Evolutionary conservation across 2,888 invertebrate species (phyloP).

Genomic region (Epicampocera succincta): DNA sequence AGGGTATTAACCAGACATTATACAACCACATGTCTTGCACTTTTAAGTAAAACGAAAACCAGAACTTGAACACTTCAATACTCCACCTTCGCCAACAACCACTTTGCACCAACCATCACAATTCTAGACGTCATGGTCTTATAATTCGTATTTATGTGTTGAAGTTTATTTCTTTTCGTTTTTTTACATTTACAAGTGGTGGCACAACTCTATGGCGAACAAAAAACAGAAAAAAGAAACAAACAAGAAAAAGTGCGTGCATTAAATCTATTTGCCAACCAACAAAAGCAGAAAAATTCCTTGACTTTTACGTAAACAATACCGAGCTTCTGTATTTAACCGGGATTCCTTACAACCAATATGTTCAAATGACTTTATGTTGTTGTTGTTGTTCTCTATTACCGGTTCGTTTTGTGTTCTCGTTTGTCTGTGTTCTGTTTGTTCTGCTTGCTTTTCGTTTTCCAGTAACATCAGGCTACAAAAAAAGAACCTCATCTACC

Average conservation of each 20-base stretch:
- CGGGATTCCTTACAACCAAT: background rate
- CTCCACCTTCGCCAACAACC: conserved; percentile 19
- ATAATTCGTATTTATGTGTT: conserved; percentile 16
- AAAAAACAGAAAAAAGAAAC: too few relatives aligned
- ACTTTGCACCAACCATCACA: background rate
- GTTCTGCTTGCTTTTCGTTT: background rate
- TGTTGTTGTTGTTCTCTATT: conserved; percentile 28
- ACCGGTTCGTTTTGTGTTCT: conserved; percentile 8
- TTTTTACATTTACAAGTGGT: conserved; percentile 48
- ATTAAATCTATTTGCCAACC: conserved; percentile 60
- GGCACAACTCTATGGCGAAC: conserved; percentile 31
- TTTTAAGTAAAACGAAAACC: conserved; percentile 5
- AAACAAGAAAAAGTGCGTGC: conserved; percentile 70
- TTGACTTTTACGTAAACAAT: conserved; percentile 14
- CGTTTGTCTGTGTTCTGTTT: background rate
- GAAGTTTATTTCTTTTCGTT: conserved; percentile 6
- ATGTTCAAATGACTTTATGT: conserved; percentile 41
- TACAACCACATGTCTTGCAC: conserved; percentile 48
- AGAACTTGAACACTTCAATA: conserved; percentile 23
- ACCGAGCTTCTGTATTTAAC: conserved; percentile 58
- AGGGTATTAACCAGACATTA: conserved; percentile 22
- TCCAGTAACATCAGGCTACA: conserved; percentile 8
- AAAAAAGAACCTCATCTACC: background rate
- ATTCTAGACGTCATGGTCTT: conserved; percentile 49
- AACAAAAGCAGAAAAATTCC: conserved; percentile 46